Evolutionary conservation across 2,888 invertebrate species (phyloP), one percentile per base, ranked within the genome.

Genomic region (Morpho helenor): DNA sequence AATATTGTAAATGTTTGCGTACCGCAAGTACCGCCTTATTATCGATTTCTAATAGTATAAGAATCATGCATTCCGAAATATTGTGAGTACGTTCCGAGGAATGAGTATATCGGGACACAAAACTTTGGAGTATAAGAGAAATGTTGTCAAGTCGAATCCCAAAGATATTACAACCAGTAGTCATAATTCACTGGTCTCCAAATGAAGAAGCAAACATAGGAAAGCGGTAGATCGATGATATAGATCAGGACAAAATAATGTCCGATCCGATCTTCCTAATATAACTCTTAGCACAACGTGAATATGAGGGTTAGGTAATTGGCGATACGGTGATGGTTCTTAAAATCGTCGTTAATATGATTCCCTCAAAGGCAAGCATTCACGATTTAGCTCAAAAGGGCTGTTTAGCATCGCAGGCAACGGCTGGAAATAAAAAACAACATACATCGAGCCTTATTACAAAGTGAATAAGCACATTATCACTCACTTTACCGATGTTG

Each of bases 351-450:
- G 88, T 89, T 89, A 89, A 87, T 84, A 88, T 89, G 89, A 88
- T 88, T n/a, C 84, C 88, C 84, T 88, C 87, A 89, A 88, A 89
- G 88, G 89, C 90, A 90, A 90, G 90, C 90, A 89, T 89, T 90
- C 89, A 89, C 88, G 87, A 84, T 89, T 87, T 90, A 90, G 88
- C 88, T 89, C 89, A 90, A 89, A 90, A 88, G 86, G 89, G 85
- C 82, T 89, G 83, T 87, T 85, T 89, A 89, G 89, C 89, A 88
- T 89, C 87, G 87, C 90, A 89, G 91, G 89, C 90, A 88, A 87
- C 87, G 83, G 88, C 91, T 91, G 91, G 87, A 89, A 91, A 90
- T 90, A 90, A 91, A 86, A 89, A 90, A 90, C 88, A 90, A 89
- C 88, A 90, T 87, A 90, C 85, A 89, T 87, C 88, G 89, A 87